Conservation (phyloP, 2,797 vertebrate genomes). For the Crocodylus rhombifer region DNA sequence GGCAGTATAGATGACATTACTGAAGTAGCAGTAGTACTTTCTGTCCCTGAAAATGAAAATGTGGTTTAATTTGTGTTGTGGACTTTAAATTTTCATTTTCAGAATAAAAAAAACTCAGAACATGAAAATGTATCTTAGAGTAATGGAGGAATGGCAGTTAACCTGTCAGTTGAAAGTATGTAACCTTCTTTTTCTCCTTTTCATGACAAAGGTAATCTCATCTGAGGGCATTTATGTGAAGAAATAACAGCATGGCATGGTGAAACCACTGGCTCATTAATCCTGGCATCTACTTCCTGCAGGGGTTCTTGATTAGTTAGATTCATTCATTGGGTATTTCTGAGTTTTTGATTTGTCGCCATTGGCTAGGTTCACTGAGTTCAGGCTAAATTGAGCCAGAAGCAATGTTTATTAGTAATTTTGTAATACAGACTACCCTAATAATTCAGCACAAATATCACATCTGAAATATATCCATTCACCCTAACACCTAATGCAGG, state of each 20-base stretch:
- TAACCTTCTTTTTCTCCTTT: conserved; percentile 84
- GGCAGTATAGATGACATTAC: conserved; percentile 39
- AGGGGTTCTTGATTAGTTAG: conserved; percentile 83
- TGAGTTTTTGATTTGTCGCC: conserved; percentile 83
- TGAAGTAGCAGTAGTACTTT: conserved; percentile 52
- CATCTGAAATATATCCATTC: conserved; percentile 78
- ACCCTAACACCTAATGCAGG: conserved; percentile 67
- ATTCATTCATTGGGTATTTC: conserved; percentile 82
- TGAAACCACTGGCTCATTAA: conserved; percentile 83
- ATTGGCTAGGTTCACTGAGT: conserved; percentile 82
- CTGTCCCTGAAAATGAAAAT: conserved; percentile 71
- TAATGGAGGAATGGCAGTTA: conserved; percentile 79
- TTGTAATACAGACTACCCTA: conserved; percentile 82
- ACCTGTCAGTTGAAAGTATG: conserved; percentile 80
- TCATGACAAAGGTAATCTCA: conserved; percentile 84
- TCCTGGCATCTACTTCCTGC: conserved; percentile 84
- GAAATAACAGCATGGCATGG: conserved; percentile 83
- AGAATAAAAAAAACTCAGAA: conserved; percentile 72
- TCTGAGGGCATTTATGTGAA: conserved; percentile 84
- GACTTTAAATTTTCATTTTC: conserved; percentile 78
- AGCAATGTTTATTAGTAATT: conserved; percentile 87
- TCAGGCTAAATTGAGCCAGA: conserved; percentile 84
- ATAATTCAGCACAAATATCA: conserved; percentile 84
- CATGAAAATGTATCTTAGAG: conserved; percentile 74
- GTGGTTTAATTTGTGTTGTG: conserved; percentile 77